Evolutionary conservation across 2,888 invertebrate genomes (phyloP).

Genomic region (Masnerella sp.): DNA sequence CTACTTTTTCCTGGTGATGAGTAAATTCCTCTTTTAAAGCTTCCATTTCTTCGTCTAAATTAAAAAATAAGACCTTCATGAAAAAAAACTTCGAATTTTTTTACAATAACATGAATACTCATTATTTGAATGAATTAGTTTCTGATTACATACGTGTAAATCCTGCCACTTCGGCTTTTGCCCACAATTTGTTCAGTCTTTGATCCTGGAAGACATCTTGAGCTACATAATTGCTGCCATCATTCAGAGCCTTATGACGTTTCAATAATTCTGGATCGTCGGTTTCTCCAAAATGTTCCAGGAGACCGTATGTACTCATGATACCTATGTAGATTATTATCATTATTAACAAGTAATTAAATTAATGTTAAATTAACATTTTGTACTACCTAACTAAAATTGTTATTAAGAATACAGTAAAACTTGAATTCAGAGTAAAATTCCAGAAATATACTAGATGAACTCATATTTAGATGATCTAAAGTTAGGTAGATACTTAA

Average conservation of each 20-base stretch:
- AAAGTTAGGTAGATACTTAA: too few relatives aligned
- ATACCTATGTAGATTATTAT: too few relatives aligned
- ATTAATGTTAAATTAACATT: slow-evolving; percentile 10
- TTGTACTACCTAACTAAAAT: too few relatives aligned
- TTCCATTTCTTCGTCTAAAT: slow-evolving; percentile 85
- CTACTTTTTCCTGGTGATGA: slow-evolving; percentile 95
- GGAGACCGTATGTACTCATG: slow-evolving; percentile 88
- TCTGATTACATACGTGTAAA: slow-evolving; percentile 81
- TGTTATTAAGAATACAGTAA: too few relatives aligned
- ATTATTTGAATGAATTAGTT: not conserved
- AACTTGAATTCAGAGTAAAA: too few relatives aligned
- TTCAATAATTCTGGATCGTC: slow-evolving; percentile 81
- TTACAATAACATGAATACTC: too few relatives aligned
- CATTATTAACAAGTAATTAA: too few relatives aligned
- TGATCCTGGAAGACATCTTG: slow-evolving; percentile 93
- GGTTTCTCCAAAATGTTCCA: slow-evolving; percentile 88
- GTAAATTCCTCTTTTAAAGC: slow-evolving; percentile 92
- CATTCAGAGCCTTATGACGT: slow-evolving; percentile 79
- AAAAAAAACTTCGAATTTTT: too few relatives aligned
- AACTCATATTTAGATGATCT: too few relatives aligned
- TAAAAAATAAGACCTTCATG: too few relatives aligned
- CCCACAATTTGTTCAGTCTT: slow-evolving; percentile 92
- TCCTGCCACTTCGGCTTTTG: slow-evolving; percentile 92
- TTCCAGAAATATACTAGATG: too few relatives aligned
- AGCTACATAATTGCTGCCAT: slow-evolving; percentile 75